These are phyloP conservation scores for Metaphire vulgaris DNA, from an alignment of 1,140 invertebrate species.

Conservation along the genomic window DNA sequence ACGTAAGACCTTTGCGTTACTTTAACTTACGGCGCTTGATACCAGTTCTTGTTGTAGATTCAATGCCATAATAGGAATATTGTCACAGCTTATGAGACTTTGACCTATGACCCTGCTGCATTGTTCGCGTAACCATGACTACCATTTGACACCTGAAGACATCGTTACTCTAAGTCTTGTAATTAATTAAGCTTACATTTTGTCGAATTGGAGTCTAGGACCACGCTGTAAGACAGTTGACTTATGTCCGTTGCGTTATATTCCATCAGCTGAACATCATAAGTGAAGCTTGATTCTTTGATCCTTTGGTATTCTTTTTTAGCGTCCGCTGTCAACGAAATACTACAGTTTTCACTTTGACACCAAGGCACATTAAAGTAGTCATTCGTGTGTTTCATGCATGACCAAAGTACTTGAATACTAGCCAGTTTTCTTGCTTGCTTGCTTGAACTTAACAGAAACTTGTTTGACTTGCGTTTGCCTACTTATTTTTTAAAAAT, in stretches of 20 bases:
- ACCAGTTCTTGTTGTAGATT: background rate
- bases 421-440: no score
- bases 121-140: background rate
- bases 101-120: background rate
- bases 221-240: background rate
- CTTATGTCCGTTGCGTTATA: constrained; percentile 5
- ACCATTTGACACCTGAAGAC: no score
- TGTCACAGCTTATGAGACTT: background rate
- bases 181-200: background rate
- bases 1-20: background rate
- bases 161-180: background rate
- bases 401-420: no score
- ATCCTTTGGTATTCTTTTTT: background rate
- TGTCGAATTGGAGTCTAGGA: constrained; percentile 9
- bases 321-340: background rate
- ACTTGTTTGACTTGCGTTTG: no score
- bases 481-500: no score
- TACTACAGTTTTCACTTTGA: no score
- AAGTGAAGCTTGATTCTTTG: background rate
- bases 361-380: background rate
- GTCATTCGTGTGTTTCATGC: no score
- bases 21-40: background rate
- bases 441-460: no score
- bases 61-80: no score
- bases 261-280: background rate